Base-by-base conservation (phyloP, 2,797 vertebrate species). In the Eleutherodactylus coqui region DNA sequence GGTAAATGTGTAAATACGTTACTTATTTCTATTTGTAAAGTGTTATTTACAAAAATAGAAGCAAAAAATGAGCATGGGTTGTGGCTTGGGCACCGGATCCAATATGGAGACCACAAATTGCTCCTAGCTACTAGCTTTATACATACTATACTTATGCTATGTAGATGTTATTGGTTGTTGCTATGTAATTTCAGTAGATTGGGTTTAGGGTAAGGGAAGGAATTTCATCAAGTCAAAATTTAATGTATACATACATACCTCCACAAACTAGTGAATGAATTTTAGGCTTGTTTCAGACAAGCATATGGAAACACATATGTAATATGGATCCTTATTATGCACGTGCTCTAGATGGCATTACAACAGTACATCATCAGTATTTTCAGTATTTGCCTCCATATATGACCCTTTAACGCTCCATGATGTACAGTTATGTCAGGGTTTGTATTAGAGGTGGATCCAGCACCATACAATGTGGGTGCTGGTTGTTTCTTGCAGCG, bases 131-230 rank as follows among this genome's bases (percentile, higher is more conserved):
- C 43, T 41, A 27, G 34, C 36, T 53, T 82, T 17, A 6, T 36
- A 55, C 55, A 72, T 72, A 55, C 47, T 51, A 49, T 53, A 34
- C 47, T 70, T 43, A 80, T 29, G 32, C 47, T 38, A 60, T 70
- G 45, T 67, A 51, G 49, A 51, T 27, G 49, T 14, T 70, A 34
- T 38, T 70, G 47, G 45, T 82, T 53, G 58, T 17, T 69, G 41
- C 79, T 69, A 69, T 51, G 62, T 34, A 45, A 81, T 81, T 81
- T 81, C 8, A 51, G 27, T 36, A 81, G 45, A 81, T 38, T 64
- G n/a, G 27, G 79, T 8, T 34, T 81, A 69, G 47, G n/a, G 38
- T 62, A 51, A 29, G n/a, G 9, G 9, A 69, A 69, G 43, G n/a
- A 67, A 80, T 67, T 43, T 43, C 51, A 38, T 36, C 36, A 60